A percentile compares a stretch with the other conserved stretches of the same genome.
These are phyloP conservation scores for Anoplopoma fimbria DNA, from an alignment of 2,113 vertebrate species.

Conservation along the genomic window DNA sequence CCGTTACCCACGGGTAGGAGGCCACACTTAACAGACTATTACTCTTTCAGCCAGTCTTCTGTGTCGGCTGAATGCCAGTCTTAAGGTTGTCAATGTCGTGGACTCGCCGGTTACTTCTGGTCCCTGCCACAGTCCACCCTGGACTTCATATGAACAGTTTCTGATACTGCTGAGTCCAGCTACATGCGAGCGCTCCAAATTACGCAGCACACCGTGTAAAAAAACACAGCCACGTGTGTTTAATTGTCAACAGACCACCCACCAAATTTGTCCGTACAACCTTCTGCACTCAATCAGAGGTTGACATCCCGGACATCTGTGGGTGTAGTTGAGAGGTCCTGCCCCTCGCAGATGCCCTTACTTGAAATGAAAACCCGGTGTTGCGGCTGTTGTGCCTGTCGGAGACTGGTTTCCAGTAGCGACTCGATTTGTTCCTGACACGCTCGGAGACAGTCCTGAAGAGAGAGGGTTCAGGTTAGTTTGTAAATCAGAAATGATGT, in stretches of 20 bases:
- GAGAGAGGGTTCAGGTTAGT: neutral
- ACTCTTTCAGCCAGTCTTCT: neutral
- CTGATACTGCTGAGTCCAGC: conserved; percentile 1
- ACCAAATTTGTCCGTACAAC: neutral
- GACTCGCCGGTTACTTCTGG: neutral
- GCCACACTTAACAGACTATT: neutral
- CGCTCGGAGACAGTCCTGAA: conserved; percentile 93
- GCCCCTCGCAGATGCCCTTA: conserved; percentile 89
- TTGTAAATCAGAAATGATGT: neutral
- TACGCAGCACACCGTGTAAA: neutral
- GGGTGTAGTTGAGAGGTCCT: conserved; percentile 92
- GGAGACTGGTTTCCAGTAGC: conserved; percentile 93
- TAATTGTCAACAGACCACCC: neutral
- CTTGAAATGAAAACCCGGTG: conserved; percentile 87
- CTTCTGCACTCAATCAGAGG: conserved; percentile 84
- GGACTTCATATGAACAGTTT: neutral
- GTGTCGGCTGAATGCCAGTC: neutral
- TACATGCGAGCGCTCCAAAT: neutral
- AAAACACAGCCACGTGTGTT: neutral
- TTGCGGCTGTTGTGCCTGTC: conserved; percentile 83
- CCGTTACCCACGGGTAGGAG: neutral
- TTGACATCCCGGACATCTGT: conserved; percentile 94
- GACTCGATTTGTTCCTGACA: conserved; percentile 97
- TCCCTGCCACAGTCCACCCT: neutral
- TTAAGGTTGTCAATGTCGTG: neutral